These are phyloP conservation scores for Thalassophryne amazonica DNA, from an alignment of 2,797 vertebrate genomes.

Conservation along the genomic window DNA sequence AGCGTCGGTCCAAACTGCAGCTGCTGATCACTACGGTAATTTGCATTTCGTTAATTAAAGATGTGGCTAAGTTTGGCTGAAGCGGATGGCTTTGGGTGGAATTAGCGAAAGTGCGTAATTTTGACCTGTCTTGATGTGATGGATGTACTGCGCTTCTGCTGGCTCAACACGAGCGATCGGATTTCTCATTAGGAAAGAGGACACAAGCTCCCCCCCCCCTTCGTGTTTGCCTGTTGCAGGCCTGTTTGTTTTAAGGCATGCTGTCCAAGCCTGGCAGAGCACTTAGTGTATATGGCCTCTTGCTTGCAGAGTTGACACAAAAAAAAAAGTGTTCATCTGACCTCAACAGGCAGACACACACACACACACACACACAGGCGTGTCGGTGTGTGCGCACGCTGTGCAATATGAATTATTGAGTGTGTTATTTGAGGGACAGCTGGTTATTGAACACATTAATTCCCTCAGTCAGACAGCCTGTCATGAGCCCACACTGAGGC, in stretches of 20 bases:
- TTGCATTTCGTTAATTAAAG: constrained; percentile 29
- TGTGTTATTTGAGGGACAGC: constrained; percentile 77
- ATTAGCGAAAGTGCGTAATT: constrained; percentile 16
- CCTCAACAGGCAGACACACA: constrained; percentile 5
- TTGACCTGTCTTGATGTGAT: constrained; percentile 55
- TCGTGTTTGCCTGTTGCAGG: too few species aligned
- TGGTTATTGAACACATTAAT: constrained; percentile 65
- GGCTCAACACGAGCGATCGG: constrained; percentile 66
- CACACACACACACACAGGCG: not conserved
- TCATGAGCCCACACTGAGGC: constrained; percentile 27
- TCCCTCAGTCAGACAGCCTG: constrained; percentile 42
- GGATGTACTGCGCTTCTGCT: constrained; percentile 68
- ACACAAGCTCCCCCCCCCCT: constrained; percentile 11
- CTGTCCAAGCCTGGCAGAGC: constrained; percentile 30
- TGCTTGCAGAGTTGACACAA: constrained; percentile 24
- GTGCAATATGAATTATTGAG: constrained; percentile 72
- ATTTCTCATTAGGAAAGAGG: constrained; percentile 66
- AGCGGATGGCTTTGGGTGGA: constrained; percentile 15
- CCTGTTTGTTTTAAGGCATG: constrained; percentile 16
- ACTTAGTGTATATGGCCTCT: constrained; percentile 17
- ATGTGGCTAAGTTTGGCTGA: constrained; percentile 6
- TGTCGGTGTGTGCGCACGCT: constrained; percentile 13
- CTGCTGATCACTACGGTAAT: constrained; percentile 1
- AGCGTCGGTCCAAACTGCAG: too few species aligned
- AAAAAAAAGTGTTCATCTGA: constrained; percentile 33